Evolutionary conservation across 2,113 vertebrate species (phyloP).

Genomic region (Jacana jacana): DNA sequence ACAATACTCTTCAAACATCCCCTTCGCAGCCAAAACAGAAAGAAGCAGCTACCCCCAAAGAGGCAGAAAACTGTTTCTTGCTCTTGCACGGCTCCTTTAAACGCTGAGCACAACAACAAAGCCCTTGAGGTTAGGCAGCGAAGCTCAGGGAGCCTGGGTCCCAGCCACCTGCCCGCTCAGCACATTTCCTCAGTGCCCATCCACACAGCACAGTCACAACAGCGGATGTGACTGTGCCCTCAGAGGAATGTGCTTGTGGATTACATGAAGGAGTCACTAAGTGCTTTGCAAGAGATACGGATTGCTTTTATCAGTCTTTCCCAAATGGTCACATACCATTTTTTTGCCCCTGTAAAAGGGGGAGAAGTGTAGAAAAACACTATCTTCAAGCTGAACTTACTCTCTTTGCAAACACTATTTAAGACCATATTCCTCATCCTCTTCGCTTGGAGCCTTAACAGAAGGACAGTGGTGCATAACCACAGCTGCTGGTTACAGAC

Average conservation of each 20-base stretch:
- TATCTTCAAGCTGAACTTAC: background rate
- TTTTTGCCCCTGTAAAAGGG: background rate
- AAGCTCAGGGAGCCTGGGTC: background rate
- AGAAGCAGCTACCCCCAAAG: background rate
- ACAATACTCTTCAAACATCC: background rate
- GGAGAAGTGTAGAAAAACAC: background rate
- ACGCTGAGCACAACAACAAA: background rate
- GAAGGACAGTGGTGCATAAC: background rate
- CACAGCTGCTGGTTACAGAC: background rate
- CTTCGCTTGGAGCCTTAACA: background rate
- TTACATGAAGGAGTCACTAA: background rate
- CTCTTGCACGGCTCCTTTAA: background rate
- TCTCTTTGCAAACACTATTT: background rate
- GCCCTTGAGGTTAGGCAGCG: background rate
- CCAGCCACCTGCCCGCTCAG: background rate
- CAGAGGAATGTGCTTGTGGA: background rate
- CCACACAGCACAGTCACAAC: accelerated
- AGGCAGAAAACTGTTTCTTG: background rate
- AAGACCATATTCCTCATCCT: background rate
- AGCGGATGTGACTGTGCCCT: background rate
- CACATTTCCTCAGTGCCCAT: background rate
- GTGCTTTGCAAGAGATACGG: background rate
- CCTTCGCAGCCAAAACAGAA: background rate
- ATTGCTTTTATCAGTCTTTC: background rate
- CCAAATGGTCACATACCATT: background rate